phyloP scores from a whole-genome alignment of 2,797 vertebrate species.

The Geotrypetes seraphini region DNA sequence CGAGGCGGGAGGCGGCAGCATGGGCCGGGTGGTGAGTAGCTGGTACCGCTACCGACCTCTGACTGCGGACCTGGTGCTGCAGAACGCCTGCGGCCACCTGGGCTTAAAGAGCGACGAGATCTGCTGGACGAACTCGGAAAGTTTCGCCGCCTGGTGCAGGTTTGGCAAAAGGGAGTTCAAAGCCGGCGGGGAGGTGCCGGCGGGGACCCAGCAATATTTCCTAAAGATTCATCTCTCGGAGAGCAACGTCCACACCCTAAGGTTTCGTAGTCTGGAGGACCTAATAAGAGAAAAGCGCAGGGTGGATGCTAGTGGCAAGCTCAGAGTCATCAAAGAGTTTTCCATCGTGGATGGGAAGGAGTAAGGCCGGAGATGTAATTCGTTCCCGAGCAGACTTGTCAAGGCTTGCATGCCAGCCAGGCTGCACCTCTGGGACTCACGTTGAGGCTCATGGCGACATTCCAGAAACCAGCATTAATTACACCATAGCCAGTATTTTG shows the following conservation, averaged over 20 bases:
- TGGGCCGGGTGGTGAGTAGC: conserved; percentile 89
- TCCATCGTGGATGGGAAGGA: conserved; percentile 76
- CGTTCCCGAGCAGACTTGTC: conserved; percentile 42
- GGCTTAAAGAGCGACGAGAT: conserved; percentile 87
- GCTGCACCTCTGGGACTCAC: conserved; percentile 39
- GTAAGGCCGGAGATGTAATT: conserved; percentile 32
- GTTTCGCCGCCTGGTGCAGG: conserved; percentile 98
- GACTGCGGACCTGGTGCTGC: conserved; percentile 88
- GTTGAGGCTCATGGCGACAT: conserved; percentile 39
- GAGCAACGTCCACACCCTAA: conserved; percentile 79
- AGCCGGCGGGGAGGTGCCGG: conserved; percentile 84
- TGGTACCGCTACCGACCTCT: conserved; percentile 95
- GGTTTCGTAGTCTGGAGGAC: conserved; percentile 93
- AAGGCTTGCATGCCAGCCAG: conserved; percentile 27
- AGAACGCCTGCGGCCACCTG: conserved; percentile 91
- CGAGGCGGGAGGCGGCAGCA: conserved; percentile 74
- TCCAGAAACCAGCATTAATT: conserved; percentile 45
- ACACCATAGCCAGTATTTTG: conserved; percentile 40
- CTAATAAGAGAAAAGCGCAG: conserved; percentile 91
- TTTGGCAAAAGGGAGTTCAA: conserved; percentile 98
- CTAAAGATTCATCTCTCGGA: conserved; percentile 88
- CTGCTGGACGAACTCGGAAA: conserved; percentile 97
- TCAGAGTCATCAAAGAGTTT: conserved; percentile 82
- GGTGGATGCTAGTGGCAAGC: conserved; percentile 82
- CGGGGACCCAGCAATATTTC: conserved; percentile 74